Conservation (phyloP, 2,113 vertebrate genomes). For the Martes martes region DNA sequence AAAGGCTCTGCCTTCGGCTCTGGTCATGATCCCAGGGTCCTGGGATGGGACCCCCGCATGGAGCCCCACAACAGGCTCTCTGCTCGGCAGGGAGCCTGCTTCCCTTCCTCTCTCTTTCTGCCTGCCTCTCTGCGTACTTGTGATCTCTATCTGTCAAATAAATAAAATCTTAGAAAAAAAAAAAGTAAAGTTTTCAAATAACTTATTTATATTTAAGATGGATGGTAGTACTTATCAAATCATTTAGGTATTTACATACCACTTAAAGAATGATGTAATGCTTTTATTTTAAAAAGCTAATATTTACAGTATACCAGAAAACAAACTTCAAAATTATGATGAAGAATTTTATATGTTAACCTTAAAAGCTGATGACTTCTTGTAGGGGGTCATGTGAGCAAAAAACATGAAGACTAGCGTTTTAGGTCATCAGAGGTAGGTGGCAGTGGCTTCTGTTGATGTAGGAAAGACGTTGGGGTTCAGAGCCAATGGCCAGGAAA, state of each 20-base stretch:
- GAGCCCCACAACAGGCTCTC: no score
- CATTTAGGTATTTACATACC: background rate
- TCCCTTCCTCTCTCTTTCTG: no score
- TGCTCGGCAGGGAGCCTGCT: no score
- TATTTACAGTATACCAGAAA: background rate
- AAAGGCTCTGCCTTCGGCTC: no score
- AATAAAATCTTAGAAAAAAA: background rate
- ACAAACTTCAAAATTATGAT: constrained; percentile 1
- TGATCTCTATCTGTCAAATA: no score
- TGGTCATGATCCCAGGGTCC: no score
- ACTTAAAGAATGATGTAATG: background rate
- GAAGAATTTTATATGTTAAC: background rate
- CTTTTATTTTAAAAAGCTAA: constrained; percentile 16
- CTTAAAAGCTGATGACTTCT: background rate
- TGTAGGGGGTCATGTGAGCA: background rate
- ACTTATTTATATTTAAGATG: background rate
- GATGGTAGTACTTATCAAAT: background rate
- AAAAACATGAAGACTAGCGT: background rate
- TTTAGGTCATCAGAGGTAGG: background rate
- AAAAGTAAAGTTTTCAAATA: background rate
- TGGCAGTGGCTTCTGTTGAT: background rate
- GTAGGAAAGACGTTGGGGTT: background rate
- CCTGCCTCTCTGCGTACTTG: no score
- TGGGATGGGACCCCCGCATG: no score
- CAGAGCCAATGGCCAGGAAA: no score